Percentiles rank a stretch among this genome's conserved stretches.
phyloP scores from a whole-genome alignment of 2,888 invertebrate species.

The Argyresthia albistria region DNA sequence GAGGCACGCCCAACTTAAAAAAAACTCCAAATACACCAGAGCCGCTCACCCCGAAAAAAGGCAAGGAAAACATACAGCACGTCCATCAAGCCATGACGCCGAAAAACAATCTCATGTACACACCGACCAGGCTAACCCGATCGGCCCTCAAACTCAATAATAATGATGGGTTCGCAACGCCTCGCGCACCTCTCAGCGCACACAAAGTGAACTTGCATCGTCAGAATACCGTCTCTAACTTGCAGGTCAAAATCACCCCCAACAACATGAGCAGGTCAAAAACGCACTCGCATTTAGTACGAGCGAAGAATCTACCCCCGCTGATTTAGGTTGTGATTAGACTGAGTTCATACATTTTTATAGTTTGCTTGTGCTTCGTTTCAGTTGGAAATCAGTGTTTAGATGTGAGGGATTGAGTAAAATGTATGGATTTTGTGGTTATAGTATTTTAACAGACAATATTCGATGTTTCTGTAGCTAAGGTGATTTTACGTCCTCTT shows the following conservation, averaged over 20 bases:
- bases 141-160: slow-evolving; percentile 49
- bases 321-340: slow-evolving; percentile 27
- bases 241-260: slow-evolving; percentile 39
- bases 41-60: slow-evolving; percentile 46
- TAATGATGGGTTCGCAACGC: slow-evolving; percentile 52
- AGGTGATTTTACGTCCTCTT: too few species aligned
- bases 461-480: too few species aligned
- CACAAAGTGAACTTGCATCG: slow-evolving; percentile 41
- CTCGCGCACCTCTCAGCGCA: slow-evolving; percentile 49
- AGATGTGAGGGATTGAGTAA: not conserved
- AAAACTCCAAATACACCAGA: slow-evolving; percentile 32
- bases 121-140: slow-evolving; percentile 49
- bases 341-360: not conserved
- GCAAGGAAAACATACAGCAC: slow-evolving; percentile 49
- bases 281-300: slow-evolving; percentile 43
- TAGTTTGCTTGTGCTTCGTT: slow-evolving; percentile 3
- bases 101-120: slow-evolving; percentile 35
- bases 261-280: slow-evolving; percentile 47
- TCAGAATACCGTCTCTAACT: slow-evolving; percentile 32
- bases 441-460: not conserved
- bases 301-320: slow-evolving; percentile 51
- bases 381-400: not conserved
- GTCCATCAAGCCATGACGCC: slow-evolving; percentile 32
- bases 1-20: slow-evolving; percentile 29
- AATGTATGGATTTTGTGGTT: not conserved